A percentile compares a stretch with the other conserved stretches of the same genome.
Evolutionary conservation across 2,888 invertebrate genomes (phyloP).

Genomic region (Tanaodytes sp.): DNA sequence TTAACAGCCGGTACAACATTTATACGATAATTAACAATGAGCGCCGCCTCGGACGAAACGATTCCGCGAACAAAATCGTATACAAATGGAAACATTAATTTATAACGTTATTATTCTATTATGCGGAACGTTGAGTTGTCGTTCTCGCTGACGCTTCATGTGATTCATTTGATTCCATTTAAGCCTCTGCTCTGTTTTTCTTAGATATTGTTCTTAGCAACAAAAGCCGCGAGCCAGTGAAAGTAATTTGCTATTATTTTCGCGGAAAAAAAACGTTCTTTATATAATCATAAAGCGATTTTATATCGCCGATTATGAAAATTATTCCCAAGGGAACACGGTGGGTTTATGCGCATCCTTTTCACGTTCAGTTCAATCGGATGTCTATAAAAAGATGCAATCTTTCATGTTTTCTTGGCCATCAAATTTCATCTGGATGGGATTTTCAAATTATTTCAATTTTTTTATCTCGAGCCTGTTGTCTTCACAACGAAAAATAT

Average conservation of each 20-base stretch:
- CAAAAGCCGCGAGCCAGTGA: conserved; percentile 35
- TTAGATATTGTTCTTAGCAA: conserved; percentile 47
- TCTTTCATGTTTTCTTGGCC: no score
- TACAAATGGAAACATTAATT: conserved; percentile 45
- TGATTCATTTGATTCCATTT: conserved; percentile 47
- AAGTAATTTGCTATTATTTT: conserved; percentile 41
- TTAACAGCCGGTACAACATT: no score
- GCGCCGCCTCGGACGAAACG: conserved; percentile 11
- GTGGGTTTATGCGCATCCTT: not conserved
- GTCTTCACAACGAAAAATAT: no score
- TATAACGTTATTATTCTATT: conserved; percentile 47
- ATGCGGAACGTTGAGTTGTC: conserved; percentile 30
- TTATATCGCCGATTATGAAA: not conserved
- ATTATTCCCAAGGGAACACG: not conserved
- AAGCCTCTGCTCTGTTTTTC: conserved; percentile 46
- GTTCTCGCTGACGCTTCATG: conserved; percentile 48
- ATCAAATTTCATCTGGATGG: no score
- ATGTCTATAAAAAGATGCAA: no score
- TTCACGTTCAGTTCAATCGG: not conserved
- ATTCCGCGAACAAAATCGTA: conserved; percentile 39
- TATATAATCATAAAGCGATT: conserved; percentile 26
- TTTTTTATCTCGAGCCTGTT: no score
- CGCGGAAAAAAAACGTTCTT: conserved; percentile 33
- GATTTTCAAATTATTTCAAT: no score
- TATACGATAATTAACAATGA: conserved; percentile 34